Conservation (phyloP, 2,888 invertebrate species). For the Taphrorychus bicolor region DNA sequence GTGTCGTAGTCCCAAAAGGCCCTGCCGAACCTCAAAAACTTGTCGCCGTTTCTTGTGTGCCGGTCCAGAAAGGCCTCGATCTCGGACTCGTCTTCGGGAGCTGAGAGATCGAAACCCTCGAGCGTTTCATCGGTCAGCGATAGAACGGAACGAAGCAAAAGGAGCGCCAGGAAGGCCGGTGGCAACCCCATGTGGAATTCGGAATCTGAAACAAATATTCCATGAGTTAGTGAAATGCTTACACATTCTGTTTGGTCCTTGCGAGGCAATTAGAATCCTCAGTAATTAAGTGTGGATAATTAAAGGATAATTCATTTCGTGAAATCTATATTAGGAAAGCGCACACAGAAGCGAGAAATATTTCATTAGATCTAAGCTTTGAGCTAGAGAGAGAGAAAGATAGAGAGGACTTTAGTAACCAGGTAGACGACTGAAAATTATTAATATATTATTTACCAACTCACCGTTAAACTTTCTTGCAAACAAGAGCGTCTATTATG, state of each 20-base stretch:
- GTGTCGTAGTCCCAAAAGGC: conserved; percentile 42
- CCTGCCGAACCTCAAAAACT: conserved; percentile 48
- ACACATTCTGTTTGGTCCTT: not conserved
- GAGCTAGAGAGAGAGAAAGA: too few species aligned
- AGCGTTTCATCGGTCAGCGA: conserved; percentile 22
- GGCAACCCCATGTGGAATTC: conserved; percentile 17
- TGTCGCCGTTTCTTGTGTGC: conserved; percentile 40
- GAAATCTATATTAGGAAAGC: not conserved
- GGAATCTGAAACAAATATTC: not conserved
- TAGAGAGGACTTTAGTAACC: not conserved
- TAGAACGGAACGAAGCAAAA: conserved; percentile 21
- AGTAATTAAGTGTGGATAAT: not conserved
- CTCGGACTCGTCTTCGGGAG: conserved; percentile 19
- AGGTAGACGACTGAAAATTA: too few species aligned
- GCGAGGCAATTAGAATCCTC: not conserved
- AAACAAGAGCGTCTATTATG: not conserved
- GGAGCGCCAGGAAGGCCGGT: conserved; percentile 8
- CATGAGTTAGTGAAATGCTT: not conserved
- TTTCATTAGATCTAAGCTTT: not conserved
- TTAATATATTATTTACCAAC: not conserved
- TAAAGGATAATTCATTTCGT: not conserved
- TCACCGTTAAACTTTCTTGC: not conserved
- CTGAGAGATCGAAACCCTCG: conserved; percentile 11
- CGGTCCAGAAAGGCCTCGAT: conserved; percentile 23
- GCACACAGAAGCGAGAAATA: not conserved